phyloP scores from a whole-genome alignment of 2,113 vertebrate species.

The Salvelinus namaycush region DNA sequence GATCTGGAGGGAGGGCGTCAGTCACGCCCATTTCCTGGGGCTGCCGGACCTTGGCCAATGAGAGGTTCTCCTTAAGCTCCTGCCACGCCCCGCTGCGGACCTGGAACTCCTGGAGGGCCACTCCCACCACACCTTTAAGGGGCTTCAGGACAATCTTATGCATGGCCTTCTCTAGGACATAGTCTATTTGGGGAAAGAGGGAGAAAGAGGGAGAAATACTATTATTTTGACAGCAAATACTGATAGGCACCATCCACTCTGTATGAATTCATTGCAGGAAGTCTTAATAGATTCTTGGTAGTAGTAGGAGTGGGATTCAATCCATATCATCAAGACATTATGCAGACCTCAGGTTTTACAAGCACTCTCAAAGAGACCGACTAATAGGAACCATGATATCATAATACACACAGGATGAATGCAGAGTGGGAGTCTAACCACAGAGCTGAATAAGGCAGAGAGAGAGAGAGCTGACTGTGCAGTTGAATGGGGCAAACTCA shows the following conservation, averaged over 20 bases:
- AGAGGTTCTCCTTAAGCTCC: slow-evolving; percentile 88
- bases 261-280: background rate
- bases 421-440: slow-evolving; percentile 36
- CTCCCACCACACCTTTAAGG: slow-evolving; percentile 80
- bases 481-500: slow-evolving; percentile 37
- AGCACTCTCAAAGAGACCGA: slow-evolving; percentile 35
- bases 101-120: slow-evolving; percentile 80
- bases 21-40: slow-evolving; percentile 91
- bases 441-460: slow-evolving; percentile 50
- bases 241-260: background rate
- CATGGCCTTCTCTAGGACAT: slow-evolving; percentile 93
- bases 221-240: background rate
- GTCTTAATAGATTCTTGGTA: background rate
- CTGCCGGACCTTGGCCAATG: slow-evolving; percentile 81
- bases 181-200: slow-evolving; percentile 73
- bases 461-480: slow-evolving; percentile 36
- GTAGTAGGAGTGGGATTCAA: background rate
- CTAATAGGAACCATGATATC: slow-evolving; percentile 38
- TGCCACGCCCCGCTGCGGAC: slow-evolving; percentile 82
- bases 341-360: slow-evolving; percentile 24
- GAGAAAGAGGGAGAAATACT: background rate
- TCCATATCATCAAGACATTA: background rate
- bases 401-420: slow-evolving; percentile 38
- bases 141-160: slow-evolving; percentile 94
- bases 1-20: slow-evolving; percentile 80